Percentiles rank a stretch among this genome's conserved stretches.
These are phyloP conservation scores for Petaurus breviceps DNA, from an alignment of 2,113 vertebrate genomes.

Conservation along the genomic window DNA sequence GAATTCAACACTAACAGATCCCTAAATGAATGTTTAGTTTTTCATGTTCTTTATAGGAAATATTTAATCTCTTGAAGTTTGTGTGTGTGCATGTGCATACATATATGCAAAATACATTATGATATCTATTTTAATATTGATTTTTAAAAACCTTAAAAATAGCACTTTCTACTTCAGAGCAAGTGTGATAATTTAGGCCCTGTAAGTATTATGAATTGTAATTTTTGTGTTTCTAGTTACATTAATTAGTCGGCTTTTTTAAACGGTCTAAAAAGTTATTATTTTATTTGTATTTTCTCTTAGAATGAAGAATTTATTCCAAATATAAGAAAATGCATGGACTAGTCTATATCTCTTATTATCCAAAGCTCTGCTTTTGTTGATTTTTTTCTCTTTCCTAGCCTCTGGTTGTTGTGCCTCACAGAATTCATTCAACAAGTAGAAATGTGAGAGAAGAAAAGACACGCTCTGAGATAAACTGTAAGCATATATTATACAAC, in stretches of 20 bases:
- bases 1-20: neutral
- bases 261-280: slow-evolving; percentile 2
- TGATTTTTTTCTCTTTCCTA: slow-evolving; percentile 78
- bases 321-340: slow-evolving; percentile 8
- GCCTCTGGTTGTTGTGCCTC: slow-evolving; percentile 95
- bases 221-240: slow-evolving; percentile 7
- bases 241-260: neutral
- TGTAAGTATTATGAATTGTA: neutral
- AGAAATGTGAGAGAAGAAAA: slow-evolving; percentile 96
- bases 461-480: slow-evolving; percentile 98
- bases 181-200: neutral
- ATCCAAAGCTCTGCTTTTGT: neutral
- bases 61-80: neutral
- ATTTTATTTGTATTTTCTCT: slow-evolving; percentile 19
- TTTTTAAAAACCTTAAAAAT: neutral
- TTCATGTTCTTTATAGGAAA: neutral
- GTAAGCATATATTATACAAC: slow-evolving; percentile 84
- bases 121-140: neutral
- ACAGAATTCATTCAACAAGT: slow-evolving; percentile 96
- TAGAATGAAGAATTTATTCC: slow-evolving; percentile 41
- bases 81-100: no score
- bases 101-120: slow-evolving; percentile 18
- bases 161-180: neutral
- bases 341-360: slow-evolving; percentile 34
- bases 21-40: neutral